phyloP scores from a whole-genome alignment of 2,888 invertebrate species.

The Scaptomyza cyrtandrae region DNA sequence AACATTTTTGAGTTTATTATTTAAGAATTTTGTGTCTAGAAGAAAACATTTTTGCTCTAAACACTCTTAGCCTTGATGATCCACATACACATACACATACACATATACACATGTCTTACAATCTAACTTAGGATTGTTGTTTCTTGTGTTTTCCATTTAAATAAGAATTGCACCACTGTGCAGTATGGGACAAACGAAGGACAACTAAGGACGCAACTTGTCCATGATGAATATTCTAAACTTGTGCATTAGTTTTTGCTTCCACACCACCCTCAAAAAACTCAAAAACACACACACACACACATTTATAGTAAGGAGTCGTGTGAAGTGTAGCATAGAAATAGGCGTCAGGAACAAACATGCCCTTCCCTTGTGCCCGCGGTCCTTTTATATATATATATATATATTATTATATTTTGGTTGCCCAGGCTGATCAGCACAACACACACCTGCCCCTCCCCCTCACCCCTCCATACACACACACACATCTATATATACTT shows the following conservation, averaged over 20 bases:
- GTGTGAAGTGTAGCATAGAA: constrained; percentile 63
- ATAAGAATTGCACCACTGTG: constrained; percentile 29
- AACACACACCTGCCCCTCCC: constrained; percentile 55
- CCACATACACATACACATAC: too few species aligned
- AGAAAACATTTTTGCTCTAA: not conserved
- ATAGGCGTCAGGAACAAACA: constrained; percentile 41
- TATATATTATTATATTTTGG: constrained; percentile 57
- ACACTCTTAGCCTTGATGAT: not conserved
- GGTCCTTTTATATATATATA: constrained; percentile 35
- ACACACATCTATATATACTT: not conserved
- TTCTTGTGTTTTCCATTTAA: not conserved
- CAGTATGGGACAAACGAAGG: constrained; percentile 38
- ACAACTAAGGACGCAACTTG: constrained; percentile 49
- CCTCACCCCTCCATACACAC: constrained; percentile 1
- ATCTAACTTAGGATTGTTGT: too few species aligned
- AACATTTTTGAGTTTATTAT: not conserved
- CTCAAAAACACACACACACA: constrained; percentile 24
- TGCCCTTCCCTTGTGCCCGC: not conserved
- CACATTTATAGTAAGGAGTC: constrained; percentile 44
- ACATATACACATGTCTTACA: too few species aligned
- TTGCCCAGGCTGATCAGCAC: constrained; percentile 46
- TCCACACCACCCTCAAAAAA: not conserved
- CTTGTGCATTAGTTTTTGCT: constrained; percentile 57
- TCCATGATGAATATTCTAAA: constrained; percentile 64
- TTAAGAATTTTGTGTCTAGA: not conserved